phyloP scores from a whole-genome alignment of 1,140 invertebrate genomes.

The Drosophila novamexicana region DNA sequence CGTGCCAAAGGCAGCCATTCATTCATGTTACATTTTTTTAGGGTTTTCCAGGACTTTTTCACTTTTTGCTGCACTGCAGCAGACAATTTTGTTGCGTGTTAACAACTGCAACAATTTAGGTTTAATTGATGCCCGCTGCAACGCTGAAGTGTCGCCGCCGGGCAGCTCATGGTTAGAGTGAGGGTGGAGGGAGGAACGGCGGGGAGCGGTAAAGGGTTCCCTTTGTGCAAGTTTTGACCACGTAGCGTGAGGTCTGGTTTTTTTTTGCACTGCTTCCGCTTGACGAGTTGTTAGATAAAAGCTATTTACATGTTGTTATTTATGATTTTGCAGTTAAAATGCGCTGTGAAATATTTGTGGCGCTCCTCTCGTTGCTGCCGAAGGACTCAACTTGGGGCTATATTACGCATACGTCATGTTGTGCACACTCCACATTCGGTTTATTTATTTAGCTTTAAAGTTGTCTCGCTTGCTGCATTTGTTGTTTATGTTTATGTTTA shows the following conservation, averaged over 20 bases:
- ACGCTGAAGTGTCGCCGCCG: conserved; percentile 65
- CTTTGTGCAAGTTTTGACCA: conserved; percentile 69
- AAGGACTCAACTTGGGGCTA: conserved; percentile 31
- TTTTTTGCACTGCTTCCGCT: conserved; percentile 59
- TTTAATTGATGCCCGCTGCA: conserved; percentile 78
- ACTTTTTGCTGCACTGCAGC: conserved; percentile 74
- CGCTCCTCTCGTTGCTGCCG: conserved; percentile 10
- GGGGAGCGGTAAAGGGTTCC: background rate
- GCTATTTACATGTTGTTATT: conserved; percentile 83
- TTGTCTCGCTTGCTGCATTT: conserved; percentile 11
- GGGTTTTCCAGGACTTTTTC: conserved; percentile 30
- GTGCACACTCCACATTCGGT: conserved; percentile 25
- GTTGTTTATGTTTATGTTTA: conserved; percentile 33
- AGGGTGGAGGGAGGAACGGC: too few species aligned
- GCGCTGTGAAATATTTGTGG: conserved; percentile 69
- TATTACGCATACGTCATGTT: conserved; percentile 57
- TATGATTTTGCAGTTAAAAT: conserved; percentile 83
- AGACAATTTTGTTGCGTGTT: conserved; percentile 83
- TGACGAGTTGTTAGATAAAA: conserved; percentile 83
- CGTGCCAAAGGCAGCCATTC: too few species aligned
- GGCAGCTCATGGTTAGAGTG: conserved; percentile 18
- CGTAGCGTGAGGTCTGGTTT: conserved; percentile 41
- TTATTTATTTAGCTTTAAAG: conserved; percentile 42
- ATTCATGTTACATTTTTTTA: conserved; percentile 11
- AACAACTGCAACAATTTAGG: conserved; percentile 83